Evolutionary conservation across 2,888 invertebrate genomes (phyloP).

Genomic region (Ceraclea dissimilis): DNA sequence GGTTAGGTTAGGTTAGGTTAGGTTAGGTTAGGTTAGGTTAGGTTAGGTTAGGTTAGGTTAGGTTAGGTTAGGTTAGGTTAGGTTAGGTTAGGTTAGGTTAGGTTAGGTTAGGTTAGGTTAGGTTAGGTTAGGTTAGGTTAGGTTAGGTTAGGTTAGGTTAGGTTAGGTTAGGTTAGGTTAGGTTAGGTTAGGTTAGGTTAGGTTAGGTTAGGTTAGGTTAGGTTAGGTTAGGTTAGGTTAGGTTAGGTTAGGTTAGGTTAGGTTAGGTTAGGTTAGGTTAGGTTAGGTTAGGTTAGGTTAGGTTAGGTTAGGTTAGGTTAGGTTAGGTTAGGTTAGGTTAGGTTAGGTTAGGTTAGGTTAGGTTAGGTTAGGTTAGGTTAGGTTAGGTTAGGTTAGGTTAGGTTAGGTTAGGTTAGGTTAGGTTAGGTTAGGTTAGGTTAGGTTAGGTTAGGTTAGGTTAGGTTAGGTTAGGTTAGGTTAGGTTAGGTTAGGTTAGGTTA

Average conservation of each 20-base stretch:
- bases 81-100: not conserved
- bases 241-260: not conserved
- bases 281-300: not conserved
- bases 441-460: not conserved
- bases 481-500: not conserved
- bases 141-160: not conserved
- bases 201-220: not conserved
- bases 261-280: not conserved
- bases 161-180: not conserved
- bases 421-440: not conserved
- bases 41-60: not conserved
- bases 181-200: not conserved
- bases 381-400: not conserved
- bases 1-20: not conserved
- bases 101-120: not conserved
- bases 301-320: not conserved
- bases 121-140: not conserved
- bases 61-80: not conserved
- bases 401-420: not conserved
- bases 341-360: not conserved
- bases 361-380: not conserved
- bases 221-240: not conserved
- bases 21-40: not conserved
- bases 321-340: not conserved
- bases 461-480: not conserved